phyloP scores from a whole-genome alignment of 2,888 invertebrate genomes.

The Diarsia rubi region DNA sequence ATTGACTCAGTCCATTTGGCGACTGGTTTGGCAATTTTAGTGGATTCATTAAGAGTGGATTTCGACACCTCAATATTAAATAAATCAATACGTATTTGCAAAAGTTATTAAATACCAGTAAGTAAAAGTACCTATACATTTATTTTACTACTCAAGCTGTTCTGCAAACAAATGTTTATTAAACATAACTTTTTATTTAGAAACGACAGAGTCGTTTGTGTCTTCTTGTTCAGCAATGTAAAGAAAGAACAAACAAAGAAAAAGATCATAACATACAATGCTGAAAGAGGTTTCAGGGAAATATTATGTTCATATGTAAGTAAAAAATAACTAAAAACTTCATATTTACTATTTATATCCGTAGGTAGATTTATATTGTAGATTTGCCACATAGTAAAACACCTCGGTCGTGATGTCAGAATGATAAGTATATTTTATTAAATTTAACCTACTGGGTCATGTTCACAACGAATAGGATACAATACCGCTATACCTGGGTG shows the following conservation, averaged over 20 bases:
- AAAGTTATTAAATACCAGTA: neutral
- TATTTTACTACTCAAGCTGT: conserved; percentile 16
- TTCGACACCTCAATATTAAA: neutral
- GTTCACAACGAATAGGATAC: neutral
- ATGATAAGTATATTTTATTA: neutral
- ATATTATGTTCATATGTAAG: neutral
- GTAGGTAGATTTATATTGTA: too few relatives aligned
- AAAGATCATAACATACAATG: too few relatives aligned
- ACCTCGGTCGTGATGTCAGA: neutral
- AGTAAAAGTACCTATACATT: neutral
- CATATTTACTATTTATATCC: neutral
- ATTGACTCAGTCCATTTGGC: too few relatives aligned
- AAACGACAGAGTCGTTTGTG: neutral
- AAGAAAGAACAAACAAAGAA: too few relatives aligned
- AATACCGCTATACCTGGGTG: neutral
- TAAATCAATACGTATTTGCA: neutral
- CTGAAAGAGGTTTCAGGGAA: neutral
- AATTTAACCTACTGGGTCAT: neutral
- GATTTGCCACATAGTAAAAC: too few relatives aligned
- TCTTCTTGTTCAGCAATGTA: neutral
- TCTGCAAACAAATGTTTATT: neutral
- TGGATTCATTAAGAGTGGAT: too few relatives aligned
- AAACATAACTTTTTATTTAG: conserved; percentile 12
- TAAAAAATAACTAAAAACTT: neutral
- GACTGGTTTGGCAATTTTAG: too few relatives aligned